Conservation (phyloP, 2,888 invertebrate genomes). For the Phrixothrix hirtus region DNA sequence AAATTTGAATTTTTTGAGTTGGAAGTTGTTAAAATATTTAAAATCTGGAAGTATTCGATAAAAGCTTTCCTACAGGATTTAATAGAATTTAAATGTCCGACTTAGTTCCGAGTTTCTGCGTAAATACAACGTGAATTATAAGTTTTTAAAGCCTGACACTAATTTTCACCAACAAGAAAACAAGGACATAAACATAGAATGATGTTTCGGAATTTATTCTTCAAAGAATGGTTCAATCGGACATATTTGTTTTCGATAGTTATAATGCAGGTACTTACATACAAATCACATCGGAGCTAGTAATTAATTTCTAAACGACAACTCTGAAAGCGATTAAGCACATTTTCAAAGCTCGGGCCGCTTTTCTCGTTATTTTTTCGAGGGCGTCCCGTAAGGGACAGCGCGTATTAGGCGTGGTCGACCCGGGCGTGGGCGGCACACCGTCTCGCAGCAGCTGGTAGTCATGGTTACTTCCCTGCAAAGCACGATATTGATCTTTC, state of each 20-base stretch:
- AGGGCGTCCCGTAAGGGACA: conserved; percentile 49
- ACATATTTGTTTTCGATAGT: conserved; percentile 16
- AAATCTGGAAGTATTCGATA: too few relatives aligned
- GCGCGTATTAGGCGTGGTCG: conserved; percentile 43
- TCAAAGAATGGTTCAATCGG: conserved; percentile 12
- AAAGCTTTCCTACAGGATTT: too few relatives aligned
- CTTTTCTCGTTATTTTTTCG: conserved; percentile 31
- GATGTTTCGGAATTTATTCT: too few relatives aligned
- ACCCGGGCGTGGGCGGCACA: conserved; percentile 65
- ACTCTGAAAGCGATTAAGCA: conserved; percentile 52
- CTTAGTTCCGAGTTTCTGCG: not conserved
- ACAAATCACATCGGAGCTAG: conserved; percentile 34
- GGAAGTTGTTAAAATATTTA: too few relatives aligned
- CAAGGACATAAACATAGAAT: too few relatives aligned
- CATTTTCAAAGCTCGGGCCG: conserved; percentile 36
- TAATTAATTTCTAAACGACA: conserved; percentile 55
- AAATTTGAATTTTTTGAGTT: too few relatives aligned
- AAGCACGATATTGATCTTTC: conserved; percentile 56
- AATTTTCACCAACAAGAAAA: too few relatives aligned
- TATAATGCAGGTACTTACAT: conserved; percentile 24
- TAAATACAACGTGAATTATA: too few relatives aligned
- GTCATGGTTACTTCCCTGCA: conserved; percentile 59
- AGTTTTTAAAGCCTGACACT: too few relatives aligned
- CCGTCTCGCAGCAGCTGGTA: conserved; percentile 65
- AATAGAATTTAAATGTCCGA: too few relatives aligned